Evolutionary conservation across 2,888 invertebrate species (phyloP), one percentile per base, ranked within the genome.

Genomic region (Eristalinus aeneus): DNA sequence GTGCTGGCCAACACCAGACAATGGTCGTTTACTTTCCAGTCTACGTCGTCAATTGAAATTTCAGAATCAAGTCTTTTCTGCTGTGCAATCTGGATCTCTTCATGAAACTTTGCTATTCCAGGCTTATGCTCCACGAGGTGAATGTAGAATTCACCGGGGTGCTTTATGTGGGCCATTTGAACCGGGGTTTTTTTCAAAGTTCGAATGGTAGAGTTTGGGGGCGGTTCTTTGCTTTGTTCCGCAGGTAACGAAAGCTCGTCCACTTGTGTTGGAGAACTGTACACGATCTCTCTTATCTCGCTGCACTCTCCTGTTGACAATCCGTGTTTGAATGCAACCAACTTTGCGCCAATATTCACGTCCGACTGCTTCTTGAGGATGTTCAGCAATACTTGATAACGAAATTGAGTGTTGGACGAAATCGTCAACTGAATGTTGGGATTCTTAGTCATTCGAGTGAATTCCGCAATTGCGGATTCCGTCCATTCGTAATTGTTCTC

Each of bases 131-230:
- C 92, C 0, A 92, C 88, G 12, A 95, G 90, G 0, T 94, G 93
- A 0, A 96, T 92, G 88, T 95, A 95, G 82, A 96, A 93, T 39
- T 94, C 92, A 12, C 94, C 94, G 0, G 95, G 95, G 5, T 94
- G 93, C 10, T 93, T 91, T 31, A 94, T 93, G 46, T 94, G 92
- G 0, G 94, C 89, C 1, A 95, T 88, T 82, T 93, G 92, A 0
- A 94, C 80, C 0, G 78, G 23, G 8, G 88, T 75, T 11, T 90
- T 89, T 65, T 89, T 88, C 0, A 85, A 60, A 0, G 86, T 72
- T 20, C 67, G 65, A 3, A 73, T 56, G 4, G 79, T 32, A 1
- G 22, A 12, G 31, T 1, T 36, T 1, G 32, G 10, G 2, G 22
- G 16, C 16, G 32, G 60, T 8, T 54, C 39, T 61, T 53, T 88